Base-by-base conservation (phyloP, 2,113 vertebrate genomes). In the Xyrauchen texanus region DNA sequence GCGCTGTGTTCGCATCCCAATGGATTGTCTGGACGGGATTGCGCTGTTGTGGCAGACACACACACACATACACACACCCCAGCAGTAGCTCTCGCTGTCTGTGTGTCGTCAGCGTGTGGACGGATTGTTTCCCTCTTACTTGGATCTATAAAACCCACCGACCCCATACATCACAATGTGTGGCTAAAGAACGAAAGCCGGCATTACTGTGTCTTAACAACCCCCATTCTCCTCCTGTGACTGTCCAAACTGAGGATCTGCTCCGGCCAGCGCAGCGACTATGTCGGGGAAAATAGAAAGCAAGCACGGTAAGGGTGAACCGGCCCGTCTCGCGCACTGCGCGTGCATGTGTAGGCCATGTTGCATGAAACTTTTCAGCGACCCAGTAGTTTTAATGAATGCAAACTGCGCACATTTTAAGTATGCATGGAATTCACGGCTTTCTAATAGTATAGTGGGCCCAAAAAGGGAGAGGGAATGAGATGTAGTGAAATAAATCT, bases 221-320 rank as follows among this genome's bases (percentile, higher is more conserved):
- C 49, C 62, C 21, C 16, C 6, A 21, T 76, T 69, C 47, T 68
- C 52, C 46, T 13, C 57, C 69, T 9, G 60, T 61, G 68, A 57
- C 13, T 52, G 61, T 12, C 49, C 63, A 12, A 64, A 0, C 44
- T 49, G 73, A 72, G 76, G 75, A 64, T 70, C 21, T 34, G 21
- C 21, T 34, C 47, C 52, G 9, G 58, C 12, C 74, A 7, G 71
- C 65, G 47, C 64, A 6, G 77, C 51, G 51, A 77, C 7, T 15
- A 83, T 80, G 77, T 80, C 82, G 58, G 82, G 82, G 45, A 76
- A 62, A 57, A 80, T 80, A 45, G 82, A 83, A 74, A 80, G 78
- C 73, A 83, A 83, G 73, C 82, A 83, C 74, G 82, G 82, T 83
- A 66, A 83, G 82, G 68, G 15, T 34, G 61, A 13, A 71, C 53